Percentiles rank a stretch among this genome's conserved stretches.
phyloP scores from a whole-genome alignment of 2,888 invertebrate species.

The Tryphoninae sp. region DNA sequence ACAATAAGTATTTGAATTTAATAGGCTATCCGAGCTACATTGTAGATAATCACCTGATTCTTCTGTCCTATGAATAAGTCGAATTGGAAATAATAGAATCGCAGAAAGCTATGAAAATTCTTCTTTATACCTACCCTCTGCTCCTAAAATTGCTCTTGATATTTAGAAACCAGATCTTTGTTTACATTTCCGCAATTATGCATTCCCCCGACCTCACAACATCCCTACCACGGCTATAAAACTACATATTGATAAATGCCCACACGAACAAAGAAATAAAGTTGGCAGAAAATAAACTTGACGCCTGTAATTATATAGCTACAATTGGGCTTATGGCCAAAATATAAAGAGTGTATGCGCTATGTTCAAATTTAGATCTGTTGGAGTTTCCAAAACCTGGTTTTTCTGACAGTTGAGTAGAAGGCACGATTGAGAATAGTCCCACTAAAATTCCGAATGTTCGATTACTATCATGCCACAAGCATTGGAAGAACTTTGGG shows the following conservation, averaged over 20 bases:
- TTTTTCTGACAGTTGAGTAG: constrained; percentile 57
- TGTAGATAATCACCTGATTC: too few species aligned
- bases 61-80: too few species aligned
- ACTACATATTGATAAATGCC: constrained; percentile 9
- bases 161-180: neutral
- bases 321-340: constrained; percentile 65
- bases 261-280: constrained; percentile 53
- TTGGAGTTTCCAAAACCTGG: constrained; percentile 53
- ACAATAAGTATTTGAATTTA: too few species aligned
- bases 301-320: constrained; percentile 44
- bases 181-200: neutral
- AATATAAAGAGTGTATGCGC: constrained; percentile 49
- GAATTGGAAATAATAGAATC: too few species aligned
- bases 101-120: too few species aligned
- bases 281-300: constrained; percentile 47
- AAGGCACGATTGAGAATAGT: constrained; percentile 9
- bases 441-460: neutral
- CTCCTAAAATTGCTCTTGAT: too few species aligned
- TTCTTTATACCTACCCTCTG: too few species aligned
- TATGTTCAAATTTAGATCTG: constrained; percentile 64
- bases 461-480: constrained; percentile 27
- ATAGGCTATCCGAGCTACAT: too few species aligned
- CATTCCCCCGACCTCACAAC: neutral
- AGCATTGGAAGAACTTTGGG: constrained; percentile 44
- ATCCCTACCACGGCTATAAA: neutral